These are phyloP conservation scores for Monodelphis domestica DNA, from an alignment of 2,797 vertebrate species.

Conservation along the genomic window DNA sequence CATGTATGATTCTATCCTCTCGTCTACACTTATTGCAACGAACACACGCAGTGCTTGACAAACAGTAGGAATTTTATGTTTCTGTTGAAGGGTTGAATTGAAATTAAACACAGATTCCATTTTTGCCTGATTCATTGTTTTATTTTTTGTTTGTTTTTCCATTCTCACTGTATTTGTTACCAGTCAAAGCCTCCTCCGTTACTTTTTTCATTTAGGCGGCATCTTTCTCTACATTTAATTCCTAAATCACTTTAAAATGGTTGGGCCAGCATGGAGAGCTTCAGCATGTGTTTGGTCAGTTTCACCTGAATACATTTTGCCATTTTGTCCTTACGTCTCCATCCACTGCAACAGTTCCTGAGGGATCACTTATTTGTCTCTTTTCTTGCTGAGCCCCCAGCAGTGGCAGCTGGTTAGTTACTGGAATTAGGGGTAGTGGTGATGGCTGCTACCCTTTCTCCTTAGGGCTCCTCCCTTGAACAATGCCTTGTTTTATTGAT, in stretches of 20 bases:
- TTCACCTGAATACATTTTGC: background rate
- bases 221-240: background rate
- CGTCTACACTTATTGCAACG: background rate
- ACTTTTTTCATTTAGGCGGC: background rate
- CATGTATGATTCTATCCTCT: background rate
- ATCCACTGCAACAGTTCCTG: too few species aligned
- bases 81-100: background rate
- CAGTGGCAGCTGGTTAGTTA: too few species aligned
- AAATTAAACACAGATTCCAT: background rate
- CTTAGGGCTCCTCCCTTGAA: too few species aligned
- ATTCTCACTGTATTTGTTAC: too few species aligned
- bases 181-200: background rate
- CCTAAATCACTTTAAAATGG: too few species aligned
- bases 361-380: too few species aligned
- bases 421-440: too few species aligned
- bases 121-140: background rate
- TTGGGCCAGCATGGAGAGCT: background rate
- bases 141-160: too few species aligned
- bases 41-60: background rate
- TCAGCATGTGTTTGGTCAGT: background rate
- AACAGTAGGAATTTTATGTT: background rate
- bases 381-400: too few species aligned
- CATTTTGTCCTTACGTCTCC: too few species aligned
- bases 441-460: too few species aligned
- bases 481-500: slow-evolving; percentile 8